phyloP scores from a whole-genome alignment of 2,797 vertebrate species.

The Valencia hispanica region DNA sequence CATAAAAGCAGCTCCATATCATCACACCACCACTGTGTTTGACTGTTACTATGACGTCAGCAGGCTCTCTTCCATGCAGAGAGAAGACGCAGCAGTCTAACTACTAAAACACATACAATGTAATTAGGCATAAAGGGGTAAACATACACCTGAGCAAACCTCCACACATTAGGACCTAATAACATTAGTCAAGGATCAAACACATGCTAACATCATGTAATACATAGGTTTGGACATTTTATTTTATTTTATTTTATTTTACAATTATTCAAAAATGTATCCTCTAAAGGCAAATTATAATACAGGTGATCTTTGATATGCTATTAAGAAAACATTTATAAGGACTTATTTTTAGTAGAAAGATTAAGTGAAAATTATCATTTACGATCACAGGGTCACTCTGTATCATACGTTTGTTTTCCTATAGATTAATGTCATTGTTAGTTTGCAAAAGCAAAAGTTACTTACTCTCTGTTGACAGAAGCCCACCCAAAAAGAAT shows the following conservation, averaged over 20 bases:
- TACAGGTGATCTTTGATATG: too few species aligned
- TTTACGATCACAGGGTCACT: not conserved
- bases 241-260: not conserved
- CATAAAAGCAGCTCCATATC: too few species aligned
- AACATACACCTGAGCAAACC: not conserved
- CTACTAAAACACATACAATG: not conserved
- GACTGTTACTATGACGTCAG: not conserved
- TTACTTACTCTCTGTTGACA: constrained; percentile 77
- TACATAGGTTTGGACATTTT: not conserved
- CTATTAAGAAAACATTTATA: not conserved
- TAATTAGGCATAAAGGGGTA: not conserved
- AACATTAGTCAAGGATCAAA: not conserved
- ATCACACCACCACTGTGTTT: too few species aligned
- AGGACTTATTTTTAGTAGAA: not conserved
- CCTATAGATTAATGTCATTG: not conserved
- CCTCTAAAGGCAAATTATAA: too few species aligned
- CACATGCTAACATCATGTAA: not conserved
- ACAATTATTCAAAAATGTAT: not conserved
- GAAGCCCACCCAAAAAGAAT: constrained; percentile 6
- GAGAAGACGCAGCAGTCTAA: not conserved
- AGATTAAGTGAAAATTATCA: not conserved
- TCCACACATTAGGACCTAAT: not conserved
- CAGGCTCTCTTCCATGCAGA: not conserved
- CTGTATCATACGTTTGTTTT: constrained; percentile 1
- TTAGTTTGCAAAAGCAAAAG: constrained; percentile 24